A percentile compares a stretch with the other conserved stretches of the same genome.
Evolutionary conservation across 2,888 invertebrate species (phyloP).

Genomic region (Dicyrtoma fusca): DNA sequence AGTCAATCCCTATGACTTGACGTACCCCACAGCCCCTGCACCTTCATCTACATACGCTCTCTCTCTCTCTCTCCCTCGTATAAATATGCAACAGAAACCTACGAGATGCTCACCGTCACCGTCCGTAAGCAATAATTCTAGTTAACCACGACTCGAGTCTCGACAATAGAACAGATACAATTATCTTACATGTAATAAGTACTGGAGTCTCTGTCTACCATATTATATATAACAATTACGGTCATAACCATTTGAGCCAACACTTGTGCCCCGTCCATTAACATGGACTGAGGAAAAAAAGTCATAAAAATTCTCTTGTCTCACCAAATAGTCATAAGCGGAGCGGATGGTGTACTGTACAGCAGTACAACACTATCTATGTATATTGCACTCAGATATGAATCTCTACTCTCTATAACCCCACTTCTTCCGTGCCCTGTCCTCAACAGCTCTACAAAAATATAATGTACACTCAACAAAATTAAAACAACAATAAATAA

Average conservation of each 20-base stretch:
- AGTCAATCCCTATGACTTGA: no score
- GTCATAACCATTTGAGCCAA: slow-evolving; percentile 7
- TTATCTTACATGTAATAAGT: neutral
- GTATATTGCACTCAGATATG: no score
- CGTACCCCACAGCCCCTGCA: no score
- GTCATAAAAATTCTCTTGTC: slow-evolving; percentile 8
- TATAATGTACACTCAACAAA: neutral
- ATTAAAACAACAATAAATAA: slow-evolving; percentile 3
- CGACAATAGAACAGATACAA: neutral
- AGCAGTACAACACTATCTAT: no score
- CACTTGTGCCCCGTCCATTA: neutral
- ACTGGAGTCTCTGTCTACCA: neutral
- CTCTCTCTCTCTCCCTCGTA: no score
- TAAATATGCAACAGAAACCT: no score
- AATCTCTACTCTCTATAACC: neutral
- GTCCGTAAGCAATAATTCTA: slow-evolving; percentile 10
- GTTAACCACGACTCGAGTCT: slow-evolving; percentile 4
- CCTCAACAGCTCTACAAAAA: no score
- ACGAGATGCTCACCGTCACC: no score
- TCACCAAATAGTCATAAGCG: neutral
- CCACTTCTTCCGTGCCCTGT: neutral
- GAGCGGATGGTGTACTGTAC: no score
- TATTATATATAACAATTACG: neutral
- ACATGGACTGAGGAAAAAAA: slow-evolving; percentile 7
- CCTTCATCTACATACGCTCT: no score